phyloP scores from a whole-genome alignment of 2,797 vertebrate genomes.

The Tamandua tetradactyla region DNA sequence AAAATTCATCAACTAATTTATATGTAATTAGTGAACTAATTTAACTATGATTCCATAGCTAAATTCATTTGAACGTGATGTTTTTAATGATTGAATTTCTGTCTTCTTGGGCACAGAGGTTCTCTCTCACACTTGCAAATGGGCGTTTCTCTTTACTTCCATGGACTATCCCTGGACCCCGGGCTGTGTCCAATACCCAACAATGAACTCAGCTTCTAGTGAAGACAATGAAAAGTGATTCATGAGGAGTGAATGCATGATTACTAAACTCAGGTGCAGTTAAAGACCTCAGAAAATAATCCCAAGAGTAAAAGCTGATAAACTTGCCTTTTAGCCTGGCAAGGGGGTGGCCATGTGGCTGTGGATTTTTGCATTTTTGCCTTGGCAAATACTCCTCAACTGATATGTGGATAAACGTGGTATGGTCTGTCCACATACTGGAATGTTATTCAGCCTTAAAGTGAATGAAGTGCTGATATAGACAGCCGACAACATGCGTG shows the following conservation, averaged over 20 bases:
- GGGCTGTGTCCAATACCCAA: conserved; percentile 74
- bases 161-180: conserved; percentile 73
- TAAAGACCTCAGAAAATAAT: conserved; percentile 80
- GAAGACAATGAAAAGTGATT: conserved; percentile 69
- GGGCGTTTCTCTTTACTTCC: conserved; percentile 88
- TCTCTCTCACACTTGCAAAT: no score
- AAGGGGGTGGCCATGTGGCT: conserved; percentile 69
- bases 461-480: background rate
- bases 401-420: background rate
- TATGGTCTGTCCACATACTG: background rate
- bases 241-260: conserved; percentile 80
- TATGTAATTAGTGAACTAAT: background rate
- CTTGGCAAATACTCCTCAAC: background rate
- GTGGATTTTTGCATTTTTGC: background rate
- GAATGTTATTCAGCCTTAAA: background rate
- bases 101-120: background rate
- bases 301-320: conserved; percentile 72
- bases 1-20: conserved; percentile 59
- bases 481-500: accelerated
- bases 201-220: conserved; percentile 63
- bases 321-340: conserved; percentile 69
- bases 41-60: background rate
- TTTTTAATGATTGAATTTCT: conserved; percentile 43
- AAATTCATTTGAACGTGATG: conserved; percentile 12
- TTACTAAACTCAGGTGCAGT: conserved; percentile 81